phyloP scores from a whole-genome alignment of 2,888 invertebrate genomes.

The Apomyelois bistriatella region DNA sequence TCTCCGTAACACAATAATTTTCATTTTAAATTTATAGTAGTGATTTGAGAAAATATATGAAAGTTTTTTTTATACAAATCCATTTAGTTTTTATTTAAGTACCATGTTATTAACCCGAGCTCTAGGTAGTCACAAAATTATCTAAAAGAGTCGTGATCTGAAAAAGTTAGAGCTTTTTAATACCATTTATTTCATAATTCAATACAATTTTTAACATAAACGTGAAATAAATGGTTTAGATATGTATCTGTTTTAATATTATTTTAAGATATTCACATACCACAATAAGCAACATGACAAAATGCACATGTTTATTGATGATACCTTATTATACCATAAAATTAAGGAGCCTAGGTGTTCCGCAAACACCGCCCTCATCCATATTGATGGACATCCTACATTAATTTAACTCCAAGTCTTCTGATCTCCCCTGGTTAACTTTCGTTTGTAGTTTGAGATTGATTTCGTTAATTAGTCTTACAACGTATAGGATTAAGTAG shows the following conservation, averaged over 20 bases:
- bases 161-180: too few relatives aligned
- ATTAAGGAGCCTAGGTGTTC: conserved; percentile 8
- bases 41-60: not conserved
- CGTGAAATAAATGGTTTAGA: too few relatives aligned
- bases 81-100: too few relatives aligned
- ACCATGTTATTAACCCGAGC: too few relatives aligned
- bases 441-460: conserved; percentile 19
- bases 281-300: not conserved
- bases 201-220: too few relatives aligned
- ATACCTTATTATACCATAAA: conserved; percentile 2
- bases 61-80: too few relatives aligned
- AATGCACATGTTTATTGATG: conserved; percentile 17
- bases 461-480: conserved; percentile 23
- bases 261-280: too few relatives aligned
- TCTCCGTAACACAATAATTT: not conserved
- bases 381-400: conserved; percentile 21
- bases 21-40: not conserved
- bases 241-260: too few relatives aligned
- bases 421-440: conserved; percentile 22
- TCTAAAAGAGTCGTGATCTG: too few relatives aligned
- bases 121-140: too few relatives aligned
- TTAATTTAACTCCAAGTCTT: conserved; percentile 20
- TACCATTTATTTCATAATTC: too few relatives aligned
- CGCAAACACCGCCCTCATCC: conserved; percentile 20
- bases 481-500: conserved; percentile 21